A percentile compares a stretch with the other conserved stretches of the same genome.
Evolutionary conservation across 2,797 vertebrate genomes (phyloP).

Genomic region (Megalops cyprinoides): DNA sequence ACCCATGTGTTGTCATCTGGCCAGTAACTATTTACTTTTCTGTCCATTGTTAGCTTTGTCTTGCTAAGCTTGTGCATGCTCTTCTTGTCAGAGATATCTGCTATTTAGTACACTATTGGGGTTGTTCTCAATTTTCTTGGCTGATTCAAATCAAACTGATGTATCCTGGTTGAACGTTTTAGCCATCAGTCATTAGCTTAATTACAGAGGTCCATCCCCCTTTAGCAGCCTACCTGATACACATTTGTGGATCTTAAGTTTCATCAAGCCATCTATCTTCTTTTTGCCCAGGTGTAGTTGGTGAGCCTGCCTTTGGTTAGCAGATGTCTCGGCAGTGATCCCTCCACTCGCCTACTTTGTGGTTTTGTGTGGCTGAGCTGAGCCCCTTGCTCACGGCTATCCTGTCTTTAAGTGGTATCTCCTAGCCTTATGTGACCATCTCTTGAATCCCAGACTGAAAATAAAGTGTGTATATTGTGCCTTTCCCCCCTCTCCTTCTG

Average conservation of each 20-base stretch:
- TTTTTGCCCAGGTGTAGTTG: neutral
- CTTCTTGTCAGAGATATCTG: neutral
- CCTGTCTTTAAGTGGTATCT: neutral
- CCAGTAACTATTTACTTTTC: neutral
- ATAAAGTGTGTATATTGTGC: neutral
- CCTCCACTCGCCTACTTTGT: neutral
- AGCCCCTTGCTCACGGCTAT: neutral
- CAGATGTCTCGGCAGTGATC: neutral
- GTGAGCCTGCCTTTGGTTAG: neutral
- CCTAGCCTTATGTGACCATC: neutral
- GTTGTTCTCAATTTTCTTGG: neutral
- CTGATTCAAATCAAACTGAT: neutral
- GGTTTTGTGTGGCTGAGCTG: neutral
- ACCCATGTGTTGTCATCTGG: neutral
- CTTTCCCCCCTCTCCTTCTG: neutral
- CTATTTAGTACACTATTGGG: neutral
- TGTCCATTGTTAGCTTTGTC: neutral
- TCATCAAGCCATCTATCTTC: slow-evolving; percentile 1
- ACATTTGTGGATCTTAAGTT: neutral
- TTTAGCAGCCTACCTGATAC: neutral
- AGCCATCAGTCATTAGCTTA: neutral
- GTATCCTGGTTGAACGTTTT: neutral
- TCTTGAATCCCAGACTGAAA: neutral
- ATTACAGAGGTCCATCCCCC: neutral
- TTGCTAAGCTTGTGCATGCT: neutral